Conservation (phyloP, 2,888 invertebrate genomes). For the Cheilosia vernalis region DNA sequence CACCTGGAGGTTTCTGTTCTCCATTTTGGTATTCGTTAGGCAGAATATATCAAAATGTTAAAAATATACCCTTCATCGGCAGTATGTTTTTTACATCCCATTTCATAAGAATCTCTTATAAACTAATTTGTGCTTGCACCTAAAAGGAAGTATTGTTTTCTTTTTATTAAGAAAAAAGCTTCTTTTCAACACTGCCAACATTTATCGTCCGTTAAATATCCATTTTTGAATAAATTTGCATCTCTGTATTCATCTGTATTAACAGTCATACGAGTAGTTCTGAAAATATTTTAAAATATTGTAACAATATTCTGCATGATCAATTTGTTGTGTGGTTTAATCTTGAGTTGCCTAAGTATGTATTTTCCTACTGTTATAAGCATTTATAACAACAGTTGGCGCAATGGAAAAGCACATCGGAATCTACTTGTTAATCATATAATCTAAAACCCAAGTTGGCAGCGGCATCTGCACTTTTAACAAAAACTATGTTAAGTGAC, state of each 20-base stretch:
- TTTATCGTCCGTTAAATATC: slow-evolving; percentile 3
- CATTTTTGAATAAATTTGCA: background rate
- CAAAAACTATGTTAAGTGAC: background rate
- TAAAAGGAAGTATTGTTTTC: too few relatives aligned
- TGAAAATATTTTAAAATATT: slow-evolving; percentile 6
- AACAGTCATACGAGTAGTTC: slow-evolving; percentile 1
- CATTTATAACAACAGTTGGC: slow-evolving; percentile 5
- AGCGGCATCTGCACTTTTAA: background rate
- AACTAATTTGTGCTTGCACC: too few relatives aligned
- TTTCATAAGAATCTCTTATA: too few relatives aligned
- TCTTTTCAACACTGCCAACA: background rate
- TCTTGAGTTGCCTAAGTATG: slow-evolving; percentile 4
- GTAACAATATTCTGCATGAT: slow-evolving; percentile 22
- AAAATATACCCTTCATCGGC: too few relatives aligned
- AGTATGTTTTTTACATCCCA: too few relatives aligned
- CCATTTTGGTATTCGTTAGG: too few relatives aligned
- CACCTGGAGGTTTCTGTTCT: too few relatives aligned
- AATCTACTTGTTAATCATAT: background rate
- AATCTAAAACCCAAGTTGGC: background rate
- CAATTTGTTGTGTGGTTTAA: slow-evolving; percentile 23
- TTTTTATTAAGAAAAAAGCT: background rate
- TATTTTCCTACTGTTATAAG: background rate
- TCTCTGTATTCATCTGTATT: background rate
- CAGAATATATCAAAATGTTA: too few relatives aligned
- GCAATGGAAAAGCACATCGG: slow-evolving; percentile 10